Evolutionary conservation across 2,888 invertebrate species (phyloP), one percentile per base, ranked within the genome.

Genomic region (Protophormia terraenovae): DNA sequence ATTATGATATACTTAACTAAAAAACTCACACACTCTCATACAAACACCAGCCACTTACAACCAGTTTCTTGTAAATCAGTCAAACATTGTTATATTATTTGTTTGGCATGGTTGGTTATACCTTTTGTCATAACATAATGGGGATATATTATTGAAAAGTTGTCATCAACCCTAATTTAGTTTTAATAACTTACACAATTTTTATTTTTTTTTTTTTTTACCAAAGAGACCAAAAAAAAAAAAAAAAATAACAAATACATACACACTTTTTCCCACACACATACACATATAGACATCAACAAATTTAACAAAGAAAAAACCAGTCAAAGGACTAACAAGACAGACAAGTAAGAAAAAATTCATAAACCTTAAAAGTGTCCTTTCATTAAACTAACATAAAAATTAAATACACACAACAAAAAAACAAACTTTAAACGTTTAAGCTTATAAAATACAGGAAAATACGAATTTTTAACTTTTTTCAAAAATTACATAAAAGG

Each of bases 171-270:
- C 90, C 91, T 91, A 91, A 91, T 91, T 90, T 90, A 89, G 88
- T 90, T 91, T 91, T 91, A 91, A 91, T 91, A 91, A 91, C 91
- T 91, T 90, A 89, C 47, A 82, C 32, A 73, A n/a, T n/a, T n/a
- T n/a, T n/a, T n/a, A n/a, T n/a, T n/a, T n/a, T n/a, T n/a, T 14
- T 19, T 32, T 19, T 41, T 22, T 71, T 75, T 67, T 60, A 72
- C 19, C 45, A 78, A 85, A 71, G 55, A 35, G 60, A 32, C 14
- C 35, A 62, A 58, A 16, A n/a, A 10, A 19, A 60, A 60, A 10
- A 32, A 60, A 35, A 62, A 58, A 16, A n/a, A 10, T 12, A 60
- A 60, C 19, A 32, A 60, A 35, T 35, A 29, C 27, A 24, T 4
- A 27, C 6, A 27, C 4, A 14, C 24, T 55, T 22, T 14, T 53